Evolutionary conservation across 2,113 vertebrate genomes (phyloP), one percentile per base, ranked within the genome.

Genomic region (Acanthochromis polyacanthus): DNA sequence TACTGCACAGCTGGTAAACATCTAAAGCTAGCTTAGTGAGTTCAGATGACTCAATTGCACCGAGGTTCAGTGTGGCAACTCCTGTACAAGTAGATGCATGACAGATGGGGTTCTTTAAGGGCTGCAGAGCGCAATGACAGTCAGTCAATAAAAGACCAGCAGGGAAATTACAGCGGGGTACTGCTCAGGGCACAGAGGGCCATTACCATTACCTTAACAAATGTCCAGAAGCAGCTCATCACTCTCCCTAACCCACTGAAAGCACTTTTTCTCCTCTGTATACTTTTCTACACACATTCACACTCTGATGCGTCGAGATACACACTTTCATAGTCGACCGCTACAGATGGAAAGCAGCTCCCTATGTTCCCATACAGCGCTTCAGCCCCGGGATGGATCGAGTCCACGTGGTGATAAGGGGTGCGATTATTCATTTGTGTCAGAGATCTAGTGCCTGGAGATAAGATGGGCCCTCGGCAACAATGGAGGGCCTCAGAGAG

Each of bases 391-490:
- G 45, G 69, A 78, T 75, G 70, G 78, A 73, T 66, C n/a, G 48
- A 60, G 69, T 48, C 81, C 78, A 83, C 30, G 70, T 74, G 71
- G 68, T 38, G 65, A 91, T 85, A 90, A 83, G 52, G 63, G 59
- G 22, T 22, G 72, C 48, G 77, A 85, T 88, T 85, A 81, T 84
- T 88, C 63, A 84, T 79, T 84, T 80, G 88, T 83, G 84, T 84
- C 87, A 80, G 71, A 73, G 84, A 90, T 89, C 65, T 78, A 81
- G 75, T 52, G 84, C 62, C 82, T 70, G 51, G 59, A 87, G 91
- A 93, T 91, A 91, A 90, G 84, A 84, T 51, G 82, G 82, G 69
- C 78, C 74, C 71, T 71, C 25, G 10, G 82, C 82, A 80, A 83
- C 84, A 83, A 84, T 80, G 74, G 74, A 82, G 73, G 81, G 76